These are phyloP conservation scores for Enoplosus armatus DNA, from an alignment of 2,797 vertebrate genomes.

Conservation along the genomic window DNA sequence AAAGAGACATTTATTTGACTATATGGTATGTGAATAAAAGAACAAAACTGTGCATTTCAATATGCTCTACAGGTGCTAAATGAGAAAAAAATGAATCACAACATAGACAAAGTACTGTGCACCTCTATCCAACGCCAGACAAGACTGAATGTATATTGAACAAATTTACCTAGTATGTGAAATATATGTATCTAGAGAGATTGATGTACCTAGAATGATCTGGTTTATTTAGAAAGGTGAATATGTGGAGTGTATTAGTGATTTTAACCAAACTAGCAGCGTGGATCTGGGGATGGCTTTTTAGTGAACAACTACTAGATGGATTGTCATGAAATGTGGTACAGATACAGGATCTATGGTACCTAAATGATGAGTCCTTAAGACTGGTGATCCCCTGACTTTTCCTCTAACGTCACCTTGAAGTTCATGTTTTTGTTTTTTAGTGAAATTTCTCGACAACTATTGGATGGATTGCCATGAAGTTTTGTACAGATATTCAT, in stretches of 20 bases:
- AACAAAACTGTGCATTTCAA: not conserved
- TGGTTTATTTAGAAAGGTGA: not conserved
- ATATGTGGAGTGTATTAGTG: not conserved
- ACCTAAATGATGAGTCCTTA: not conserved
- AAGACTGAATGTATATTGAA: not conserved
- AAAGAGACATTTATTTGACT: slow-evolving; percentile 20
- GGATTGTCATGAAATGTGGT: not conserved
- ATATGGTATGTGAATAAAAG: not conserved
- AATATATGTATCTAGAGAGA: not conserved
- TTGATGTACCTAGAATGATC: not conserved
- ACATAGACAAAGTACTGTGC: not conserved
- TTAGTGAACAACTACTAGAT: not conserved
- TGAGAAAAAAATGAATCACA: not conserved
- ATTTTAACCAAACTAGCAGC: not conserved
- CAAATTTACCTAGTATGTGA: not conserved
- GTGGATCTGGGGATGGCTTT: not conserved
- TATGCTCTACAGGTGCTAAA: not conserved
- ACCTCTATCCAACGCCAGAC: not conserved
- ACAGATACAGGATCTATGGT: not conserved
- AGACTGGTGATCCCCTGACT: not conserved
- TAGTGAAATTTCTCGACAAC: not conserved
- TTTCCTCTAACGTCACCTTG: not conserved
- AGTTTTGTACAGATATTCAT: no score
- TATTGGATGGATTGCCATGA: not conserved
- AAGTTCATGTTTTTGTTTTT: not conserved